Conservation (phyloP, 35 echinoderm and acorn worm species). For the Amphiura filiformis region DNA sequence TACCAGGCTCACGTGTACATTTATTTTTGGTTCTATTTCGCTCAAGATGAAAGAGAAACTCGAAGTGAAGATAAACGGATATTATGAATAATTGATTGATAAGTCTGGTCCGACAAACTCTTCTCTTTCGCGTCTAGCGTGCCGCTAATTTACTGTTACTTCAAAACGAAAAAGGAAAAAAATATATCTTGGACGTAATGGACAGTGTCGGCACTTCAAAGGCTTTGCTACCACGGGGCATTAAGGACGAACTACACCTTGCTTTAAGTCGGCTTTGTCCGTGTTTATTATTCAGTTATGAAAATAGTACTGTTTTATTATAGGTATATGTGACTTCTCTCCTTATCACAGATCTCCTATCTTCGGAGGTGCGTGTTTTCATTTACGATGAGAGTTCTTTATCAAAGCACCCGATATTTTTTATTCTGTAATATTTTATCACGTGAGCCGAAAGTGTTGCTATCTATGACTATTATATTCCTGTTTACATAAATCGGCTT, state of each 20-base stretch:
- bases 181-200: background rate
- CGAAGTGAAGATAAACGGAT: background rate
- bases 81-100: background rate
- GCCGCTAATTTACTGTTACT: constrained; percentile 7
- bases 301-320: background rate
- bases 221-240: background rate
- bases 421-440: too few relatives aligned
- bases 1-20: background rate
- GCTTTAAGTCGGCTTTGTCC: background rate
- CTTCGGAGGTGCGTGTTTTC: too few relatives aligned
- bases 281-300: background rate
- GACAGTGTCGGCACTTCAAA: background rate
- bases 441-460: too few relatives aligned
- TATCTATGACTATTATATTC: too few relatives aligned
- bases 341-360: too few relatives aligned
- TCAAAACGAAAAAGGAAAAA: background rate
- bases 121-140: too few relatives aligned
- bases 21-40: background rate
- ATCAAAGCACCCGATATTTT: too few relatives aligned
- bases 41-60: background rate
- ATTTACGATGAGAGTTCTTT: too few relatives aligned
- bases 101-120: background rate
- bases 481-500: too few relatives aligned
- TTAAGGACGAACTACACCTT: background rate
- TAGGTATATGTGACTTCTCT: too few relatives aligned